These are phyloP conservation scores for Sylvilagus floridanus DNA, from an alignment of 2,797 vertebrate genomes.

Conservation along the genomic window DNA sequence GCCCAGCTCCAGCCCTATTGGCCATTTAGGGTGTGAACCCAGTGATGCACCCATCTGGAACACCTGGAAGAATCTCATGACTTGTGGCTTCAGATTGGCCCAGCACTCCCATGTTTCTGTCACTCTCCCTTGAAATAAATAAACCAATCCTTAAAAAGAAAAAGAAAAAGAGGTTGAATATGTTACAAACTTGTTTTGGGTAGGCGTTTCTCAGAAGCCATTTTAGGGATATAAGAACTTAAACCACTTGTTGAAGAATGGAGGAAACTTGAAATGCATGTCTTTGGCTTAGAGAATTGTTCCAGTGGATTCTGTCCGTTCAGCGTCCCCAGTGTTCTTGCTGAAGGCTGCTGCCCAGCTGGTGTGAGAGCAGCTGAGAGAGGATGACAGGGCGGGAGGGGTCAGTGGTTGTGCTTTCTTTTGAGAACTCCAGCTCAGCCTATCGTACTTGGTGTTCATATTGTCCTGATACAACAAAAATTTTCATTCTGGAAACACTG, in stretches of 20 bases:
- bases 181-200: background rate
- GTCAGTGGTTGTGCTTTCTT: background rate
- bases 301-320: too few relatives aligned
- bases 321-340: constrained; percentile 3
- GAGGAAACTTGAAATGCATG: background rate
- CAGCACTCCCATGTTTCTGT: too few relatives aligned
- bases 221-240: background rate
- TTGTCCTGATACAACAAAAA: constrained; percentile 29
- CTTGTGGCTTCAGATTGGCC: too few relatives aligned
- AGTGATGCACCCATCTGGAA: too few relatives aligned
- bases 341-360: background rate
- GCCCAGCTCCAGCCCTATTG: too few relatives aligned
- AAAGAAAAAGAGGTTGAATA: too few relatives aligned
- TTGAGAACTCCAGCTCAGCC: too few relatives aligned
- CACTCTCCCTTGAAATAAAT: too few relatives aligned
- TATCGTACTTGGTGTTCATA: background rate
- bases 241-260: constrained; percentile 5
- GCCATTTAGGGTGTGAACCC: too few relatives aligned
- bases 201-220: background rate
- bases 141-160: background rate
- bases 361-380: background rate
- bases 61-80: too few relatives aligned
- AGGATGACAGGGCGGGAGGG: background rate
- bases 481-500: constrained; percentile 59
- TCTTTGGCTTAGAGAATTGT: constrained; percentile 21